Evolutionary conservation across 2,113 vertebrate genomes (phyloP).

Genomic region (Strigops habroptila): DNA sequence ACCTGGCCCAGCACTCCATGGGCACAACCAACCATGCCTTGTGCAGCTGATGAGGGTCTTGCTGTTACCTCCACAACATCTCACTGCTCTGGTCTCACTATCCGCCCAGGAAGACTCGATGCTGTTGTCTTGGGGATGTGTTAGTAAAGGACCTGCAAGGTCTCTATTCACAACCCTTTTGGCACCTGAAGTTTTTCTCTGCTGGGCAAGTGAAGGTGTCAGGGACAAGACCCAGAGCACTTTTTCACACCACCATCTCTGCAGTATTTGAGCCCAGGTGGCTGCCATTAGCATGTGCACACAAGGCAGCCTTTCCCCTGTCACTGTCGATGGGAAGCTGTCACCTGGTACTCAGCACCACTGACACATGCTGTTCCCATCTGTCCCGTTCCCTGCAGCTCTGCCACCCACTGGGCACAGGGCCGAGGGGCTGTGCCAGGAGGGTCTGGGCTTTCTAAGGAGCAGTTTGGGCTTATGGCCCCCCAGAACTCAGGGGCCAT

Average conservation of each 20-base stretch:
- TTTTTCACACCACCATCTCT: background rate
- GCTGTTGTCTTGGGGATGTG: background rate
- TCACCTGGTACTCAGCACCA: background rate
- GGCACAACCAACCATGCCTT: fast-evolving
- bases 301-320: background rate
- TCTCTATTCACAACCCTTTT: background rate
- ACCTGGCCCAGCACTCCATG: background rate
- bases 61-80: background rate
- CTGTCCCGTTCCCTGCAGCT: background rate
- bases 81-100: background rate
- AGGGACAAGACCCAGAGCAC: background rate
- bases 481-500: background rate
- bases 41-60: background rate
- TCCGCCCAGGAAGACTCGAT: background rate
- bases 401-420: background rate
- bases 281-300: background rate
- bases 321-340: background rate
- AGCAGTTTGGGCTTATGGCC: background rate
- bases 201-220: background rate
- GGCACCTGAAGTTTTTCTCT: background rate
- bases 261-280: background rate
- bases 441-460: background rate
- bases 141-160: background rate
- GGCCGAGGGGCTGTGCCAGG: background rate
- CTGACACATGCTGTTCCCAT: background rate